Evolutionary conservation across 2,888 invertebrate species (phyloP).

Genomic region (Teleiodes luculella): DNA sequence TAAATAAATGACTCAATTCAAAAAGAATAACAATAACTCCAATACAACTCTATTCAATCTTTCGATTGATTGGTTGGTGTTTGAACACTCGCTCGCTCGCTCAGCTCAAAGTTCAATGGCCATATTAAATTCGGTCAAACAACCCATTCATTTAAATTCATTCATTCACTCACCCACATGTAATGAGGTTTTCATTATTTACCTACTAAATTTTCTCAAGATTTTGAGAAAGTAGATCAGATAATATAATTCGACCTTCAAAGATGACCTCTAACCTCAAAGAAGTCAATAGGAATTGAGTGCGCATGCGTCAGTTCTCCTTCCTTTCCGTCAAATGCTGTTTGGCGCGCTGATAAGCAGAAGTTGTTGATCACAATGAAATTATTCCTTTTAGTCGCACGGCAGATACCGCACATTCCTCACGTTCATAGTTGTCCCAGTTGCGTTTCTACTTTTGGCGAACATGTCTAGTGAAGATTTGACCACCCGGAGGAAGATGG

Average conservation of each 20-base stretch:
- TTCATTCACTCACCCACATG: background rate
- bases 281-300: slow-evolving; percentile 47
- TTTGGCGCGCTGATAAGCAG: slow-evolving; percentile 71
- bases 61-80: too few species aligned
- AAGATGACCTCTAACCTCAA: slow-evolving; percentile 49
- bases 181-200: background rate
- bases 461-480: slow-evolving; percentile 64
- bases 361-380: slow-evolving; percentile 61
- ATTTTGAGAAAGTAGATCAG: background rate
- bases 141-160: background rate
- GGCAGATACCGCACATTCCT: slow-evolving; percentile 50
- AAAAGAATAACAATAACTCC: too few species aligned
- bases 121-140: too few species aligned
- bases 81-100: too few species aligned
- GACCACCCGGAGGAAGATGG: slow-evolving; percentile 57
- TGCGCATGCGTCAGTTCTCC: slow-evolving; percentile 61
- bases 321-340: slow-evolving; percentile 50
- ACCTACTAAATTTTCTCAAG: background rate
- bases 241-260: slow-evolving; percentile 46
- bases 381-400: slow-evolving; percentile 66
- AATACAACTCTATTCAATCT: too few species aligned
- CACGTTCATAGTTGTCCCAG: slow-evolving; percentile 43
- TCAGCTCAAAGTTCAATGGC: too few species aligned
- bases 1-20: too few species aligned
- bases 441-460: slow-evolving; percentile 32